Percentiles rank a stretch among this genome's conserved stretches.
phyloP scores from a whole-genome alignment of 2,797 vertebrate species.

The Coluber constrictor region DNA sequence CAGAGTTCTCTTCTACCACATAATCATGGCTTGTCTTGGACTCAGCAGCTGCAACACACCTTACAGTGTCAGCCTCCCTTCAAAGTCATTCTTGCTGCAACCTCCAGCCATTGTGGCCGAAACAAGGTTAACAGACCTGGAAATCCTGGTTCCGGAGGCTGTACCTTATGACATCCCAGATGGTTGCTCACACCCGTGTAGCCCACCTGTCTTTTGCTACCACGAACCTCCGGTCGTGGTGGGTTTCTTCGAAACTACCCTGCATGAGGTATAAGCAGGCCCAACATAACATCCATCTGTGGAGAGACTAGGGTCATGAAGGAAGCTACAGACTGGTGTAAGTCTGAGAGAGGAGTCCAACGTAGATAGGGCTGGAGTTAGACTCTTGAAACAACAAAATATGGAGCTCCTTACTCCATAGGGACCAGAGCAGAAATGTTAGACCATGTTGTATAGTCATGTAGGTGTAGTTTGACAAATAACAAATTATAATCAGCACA shows the following conservation, averaged over 20 bases:
- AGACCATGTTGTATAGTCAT: background rate
- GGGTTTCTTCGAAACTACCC: background rate
- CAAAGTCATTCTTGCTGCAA: background rate
- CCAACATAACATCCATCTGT: background rate
- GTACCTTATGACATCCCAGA: background rate
- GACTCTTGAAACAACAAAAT: background rate
- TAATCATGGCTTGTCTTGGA: conserved; percentile 1
- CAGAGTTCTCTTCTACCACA: background rate
- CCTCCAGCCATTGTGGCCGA: background rate
- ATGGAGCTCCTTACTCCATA: background rate
- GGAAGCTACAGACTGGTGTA: background rate
- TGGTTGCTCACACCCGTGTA: background rate
- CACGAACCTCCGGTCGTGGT: background rate
- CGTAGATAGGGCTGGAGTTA: background rate
- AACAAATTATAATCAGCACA: background rate
- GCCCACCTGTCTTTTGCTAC: background rate
- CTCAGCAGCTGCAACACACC: background rate
- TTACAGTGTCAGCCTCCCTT: background rate
- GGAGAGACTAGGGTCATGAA: background rate
- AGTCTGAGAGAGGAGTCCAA: background rate
- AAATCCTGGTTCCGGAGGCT: background rate
- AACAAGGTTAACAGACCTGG: background rate
- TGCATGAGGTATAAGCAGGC: background rate
- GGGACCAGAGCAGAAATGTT: background rate
- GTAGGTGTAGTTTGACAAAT: background rate